Evolutionary conservation across 2,888 invertebrate genomes (phyloP), one percentile per base, ranked within the genome.

Genomic region (Schizaphis graminum): DNA sequence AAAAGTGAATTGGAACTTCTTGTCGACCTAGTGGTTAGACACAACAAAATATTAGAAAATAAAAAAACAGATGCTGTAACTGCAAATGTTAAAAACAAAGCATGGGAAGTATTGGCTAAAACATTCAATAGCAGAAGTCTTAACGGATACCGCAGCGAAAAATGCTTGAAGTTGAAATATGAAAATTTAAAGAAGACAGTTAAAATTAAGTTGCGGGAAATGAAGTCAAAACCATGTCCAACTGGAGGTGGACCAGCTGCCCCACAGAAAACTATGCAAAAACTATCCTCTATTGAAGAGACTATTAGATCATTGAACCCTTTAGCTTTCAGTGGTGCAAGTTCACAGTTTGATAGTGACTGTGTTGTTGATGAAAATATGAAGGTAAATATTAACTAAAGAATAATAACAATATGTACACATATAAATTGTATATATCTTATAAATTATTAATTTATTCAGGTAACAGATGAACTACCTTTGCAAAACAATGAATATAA

Each of bases 291-390:
- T 86, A 47, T 47, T 47, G 47, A 86, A 86, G 86, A 86, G 10
- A 47, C 35, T 41, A 35, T 88, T 3, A 35, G 88, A 41, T 88
- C 53, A 10, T 41, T 56, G 35, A 88, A 88, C 26, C 56, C 56
- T 35, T 86, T 86, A 28, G 86, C 47, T 28, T 86, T 86, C 44
- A 47, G 47, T 47, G 86, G 47, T 47, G 28, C 13, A 11, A 47
- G 10, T 47, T 86, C 86, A 86, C 47, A 86, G 24, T 86, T 86
- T 86, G 86, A 86, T 47, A 86, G 28, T 86, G 86, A 86, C n/a
- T 86, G 44, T 86, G 21, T 47, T 47, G 26, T 41, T 41, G 41
- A 86, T 21, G 47, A 47, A 86, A 84, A n/a, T 84, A 84, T 84
- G 56, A 56, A 24, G 10, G 56, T 56, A 49, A 49, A 49, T 53